Evolutionary conservation across 1,140 invertebrate genomes (phyloP).

Genomic region (Diplogasteroides magnus): DNA sequence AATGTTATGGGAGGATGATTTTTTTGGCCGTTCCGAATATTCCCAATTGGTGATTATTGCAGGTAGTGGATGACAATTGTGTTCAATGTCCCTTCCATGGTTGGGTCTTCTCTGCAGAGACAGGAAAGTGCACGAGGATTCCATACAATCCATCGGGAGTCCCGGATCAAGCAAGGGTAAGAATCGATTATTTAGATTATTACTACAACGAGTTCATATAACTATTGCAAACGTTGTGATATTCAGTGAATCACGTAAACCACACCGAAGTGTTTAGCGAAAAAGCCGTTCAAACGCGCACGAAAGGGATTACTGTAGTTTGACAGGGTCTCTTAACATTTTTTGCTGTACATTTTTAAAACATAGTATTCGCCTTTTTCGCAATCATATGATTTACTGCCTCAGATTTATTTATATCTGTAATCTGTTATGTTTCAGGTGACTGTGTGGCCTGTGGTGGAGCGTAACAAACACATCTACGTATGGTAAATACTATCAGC

Average conservation of each 20-base stretch:
- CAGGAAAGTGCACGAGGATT: constrained; percentile 69
- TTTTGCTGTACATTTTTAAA: no score
- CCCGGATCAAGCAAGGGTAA: constrained; percentile 60
- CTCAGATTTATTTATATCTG: no score
- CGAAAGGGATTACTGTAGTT: not conserved
- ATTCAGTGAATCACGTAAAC: not conserved
- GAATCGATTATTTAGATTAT: constrained; percentile 38
- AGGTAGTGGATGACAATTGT: constrained; percentile 68
- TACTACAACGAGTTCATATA: no score
- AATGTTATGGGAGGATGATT: no score
- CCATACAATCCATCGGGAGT: constrained; percentile 65
- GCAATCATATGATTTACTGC: no score
- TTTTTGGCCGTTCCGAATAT: no score
- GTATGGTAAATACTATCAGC: constrained; percentile 40
- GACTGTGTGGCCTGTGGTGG: constrained; percentile 50
- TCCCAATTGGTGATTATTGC: no score
- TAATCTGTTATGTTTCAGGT: no score
- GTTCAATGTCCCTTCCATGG: constrained; percentile 82
- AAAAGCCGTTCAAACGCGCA: not conserved
- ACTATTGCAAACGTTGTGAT: not conserved
- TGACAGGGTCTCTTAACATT: no score
- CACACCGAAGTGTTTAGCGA: not conserved
- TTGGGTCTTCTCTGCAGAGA: constrained; percentile 71
- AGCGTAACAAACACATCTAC: constrained; percentile 32
- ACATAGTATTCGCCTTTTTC: no score